Evolutionary conservation across 2,888 invertebrate species (phyloP), one percentile per base, ranked within the genome.

Genomic region (Harpagoxenus sublaevis): DNA sequence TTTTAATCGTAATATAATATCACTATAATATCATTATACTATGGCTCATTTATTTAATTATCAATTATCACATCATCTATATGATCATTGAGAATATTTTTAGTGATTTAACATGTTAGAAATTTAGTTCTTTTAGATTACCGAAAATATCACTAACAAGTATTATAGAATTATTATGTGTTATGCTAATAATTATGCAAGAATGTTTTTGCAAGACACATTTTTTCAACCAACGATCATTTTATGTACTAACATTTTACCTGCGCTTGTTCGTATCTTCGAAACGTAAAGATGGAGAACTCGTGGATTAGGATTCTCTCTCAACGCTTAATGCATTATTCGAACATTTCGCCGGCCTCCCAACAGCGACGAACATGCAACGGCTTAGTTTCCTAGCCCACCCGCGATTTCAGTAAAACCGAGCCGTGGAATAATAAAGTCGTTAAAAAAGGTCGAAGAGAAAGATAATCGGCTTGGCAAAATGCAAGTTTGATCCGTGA

Each of bases 401-500:
- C 57, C 55, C 42, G 42, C 45, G 35, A 70, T 65, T 77, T 77
- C 66, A 65, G 63, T 77, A 77, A 77, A 77, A 77, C 75, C 65
- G 35, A 65, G 65, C 63, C 48, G 35, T 51, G 51, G 51, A 77
- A 77, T 48, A 48, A 75, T 77, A 65, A 77, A 77, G 35, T 51
- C 4, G 35, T 35, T 51, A 65, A 51, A 77, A 63, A 51, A 35
- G 35, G n/a, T 75, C 48, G 48, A 75, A 65, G 39, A 45, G 31
- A 65, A 65, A 77, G 51, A 77, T 65, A 65, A 39, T 51, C 51
- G 23, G 51, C 51, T 39, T 65, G 65, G 23, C 31, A 15, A 39
- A 77, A 35, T 65, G 23, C 66, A 77, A 77, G 75, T 51, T 77
- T 75, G n/a, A 75, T 77, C 23, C 39, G 31, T 48, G 39, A 39